Evolutionary conservation across 2,113 vertebrate species (phyloP), one percentile per base, ranked within the genome.

Genomic region (Steatornis caripensis): DNA sequence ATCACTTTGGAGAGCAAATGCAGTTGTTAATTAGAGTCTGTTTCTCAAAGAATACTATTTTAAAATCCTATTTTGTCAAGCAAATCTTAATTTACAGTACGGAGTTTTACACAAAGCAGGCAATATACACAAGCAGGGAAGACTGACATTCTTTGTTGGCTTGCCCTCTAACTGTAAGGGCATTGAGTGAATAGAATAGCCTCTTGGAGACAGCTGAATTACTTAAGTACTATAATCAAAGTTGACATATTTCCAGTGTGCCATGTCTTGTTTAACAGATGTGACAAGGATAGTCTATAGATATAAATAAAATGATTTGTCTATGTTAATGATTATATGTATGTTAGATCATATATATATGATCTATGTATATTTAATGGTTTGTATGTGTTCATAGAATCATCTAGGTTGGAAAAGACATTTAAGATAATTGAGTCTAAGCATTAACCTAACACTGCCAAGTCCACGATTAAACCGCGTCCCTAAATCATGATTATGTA

Each of bases 161-260:
- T 95, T 95, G 93, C 51, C 84, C 84, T 95, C 72, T 78, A 36
- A 89, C 83, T 94, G 76, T 93, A 95, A 81, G 91, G 91, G 39
- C 81, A 78, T 13, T 58, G 80, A 92, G 55, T 81, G 76, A 92
- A 69, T 65, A 88, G 72, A 95, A 48, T 58, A 43, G 76, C 61
- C 77, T 89, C 61, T 91, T 94, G 80, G 81, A 95, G 91, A 85
- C 39, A 83, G 84, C 74, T 49, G 46, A 78, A 94, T 93, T 51
- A 72, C 65, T 89, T 23, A 60, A 94, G 49, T 92, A n/a, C 78
- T 90, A 53, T 76, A 90, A 83, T 92, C 62, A 69, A 83, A n/a
- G 41, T 51, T 92, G 80, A 65, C 57, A 20, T 92, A 45, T 88
- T 93, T 91, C 83, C 78, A 64, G 22, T 53, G 61, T 81, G 34